These are phyloP conservation scores for Pollenia griseotomentosa DNA, from an alignment of 2,888 invertebrate species.

Conservation along the genomic window DNA sequence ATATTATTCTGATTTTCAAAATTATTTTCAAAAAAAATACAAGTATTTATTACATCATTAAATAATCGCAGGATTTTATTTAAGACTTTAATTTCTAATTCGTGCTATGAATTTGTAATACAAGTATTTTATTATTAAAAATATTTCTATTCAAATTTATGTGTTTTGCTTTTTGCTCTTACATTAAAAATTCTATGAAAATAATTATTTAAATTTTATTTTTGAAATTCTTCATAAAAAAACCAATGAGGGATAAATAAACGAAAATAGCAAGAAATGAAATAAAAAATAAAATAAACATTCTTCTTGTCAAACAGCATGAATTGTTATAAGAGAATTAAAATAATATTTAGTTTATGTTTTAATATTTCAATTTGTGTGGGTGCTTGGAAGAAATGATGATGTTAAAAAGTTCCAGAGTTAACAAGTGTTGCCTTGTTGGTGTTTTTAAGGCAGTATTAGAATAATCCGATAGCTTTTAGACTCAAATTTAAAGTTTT, in stretches of 20 bases:
- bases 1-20: neutral
- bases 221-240: neutral
- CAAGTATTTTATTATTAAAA: too few relatives aligned
- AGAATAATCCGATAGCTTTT: too few relatives aligned
- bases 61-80: neutral
- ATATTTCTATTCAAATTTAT: constrained; percentile 1
- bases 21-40: neutral
- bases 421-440: too few relatives aligned
- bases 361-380: constrained; percentile 6
- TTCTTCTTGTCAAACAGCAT: constrained; percentile 6
- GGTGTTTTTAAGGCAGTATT: too few relatives aligned
- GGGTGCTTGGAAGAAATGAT: neutral
- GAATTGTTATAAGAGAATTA: constrained; percentile 14
- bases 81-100: constrained; percentile 8
- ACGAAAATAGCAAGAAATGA: neutral
- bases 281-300: constrained; percentile 1
- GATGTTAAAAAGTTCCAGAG: too few relatives aligned
- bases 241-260: neutral
- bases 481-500: too few relatives aligned
- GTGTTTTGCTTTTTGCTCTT: neutral
- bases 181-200: constrained; percentile 28
- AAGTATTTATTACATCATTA: constrained; percentile 23
- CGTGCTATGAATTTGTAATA: constrained; percentile 27
- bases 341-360: neutral
- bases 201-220: constrained; percentile 49